Evolutionary conservation across 2,888 invertebrate genomes (phyloP), one percentile per base, ranked within the genome.

Genomic region (Mylabris sibirica): DNA sequence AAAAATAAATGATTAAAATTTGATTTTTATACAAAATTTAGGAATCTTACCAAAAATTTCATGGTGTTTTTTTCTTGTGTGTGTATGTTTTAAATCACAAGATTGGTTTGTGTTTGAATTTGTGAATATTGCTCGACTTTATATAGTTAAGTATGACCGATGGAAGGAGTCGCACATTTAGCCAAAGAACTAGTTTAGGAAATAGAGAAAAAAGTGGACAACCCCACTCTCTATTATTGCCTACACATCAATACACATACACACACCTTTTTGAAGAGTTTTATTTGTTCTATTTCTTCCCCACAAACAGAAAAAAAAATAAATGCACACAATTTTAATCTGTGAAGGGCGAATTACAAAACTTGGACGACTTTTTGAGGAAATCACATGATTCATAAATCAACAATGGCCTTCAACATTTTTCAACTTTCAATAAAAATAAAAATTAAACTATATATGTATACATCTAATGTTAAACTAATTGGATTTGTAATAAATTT

Each of bases 171-270:
- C 11, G 49, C 38, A 3, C 14, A 12, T 38, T 38, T 38, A 30
- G 5, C 30, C 30, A 30, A 30, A 38, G 38, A 38, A 38, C 38
- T 38, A 38, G 65, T 67, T 70, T 63, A 62, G 30, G 30, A 30
- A 30, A 30, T 30, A 76, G 76, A 77, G 78, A 73, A 78, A 76
- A 77, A 77, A 70, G 20, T 53, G 49, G 49, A 53, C 22, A 53
- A 60, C 49, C 30, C 62, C 62, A 62, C 62, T 41, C 34, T 30
- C 30, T 30, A 30, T 30, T 17, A 60, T 59, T 24, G 0, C 26
- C 30, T 30, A 30, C 30, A 30, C n/a, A n/a, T n/a, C n/a, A n/a
- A n/a, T n/a, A n/a, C n/a, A n/a, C n/a, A n/a, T n/a, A n/a, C 14
- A 35, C 61, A 61, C 49, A 53, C 49, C 49, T 53, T 8, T 53